A percentile compares a stretch with the other conserved stretches of the same genome.
phyloP scores from a whole-genome alignment of 37 sponge, comb jelly and placozoan genomes.

The Petrosia ficiformis region DNA sequence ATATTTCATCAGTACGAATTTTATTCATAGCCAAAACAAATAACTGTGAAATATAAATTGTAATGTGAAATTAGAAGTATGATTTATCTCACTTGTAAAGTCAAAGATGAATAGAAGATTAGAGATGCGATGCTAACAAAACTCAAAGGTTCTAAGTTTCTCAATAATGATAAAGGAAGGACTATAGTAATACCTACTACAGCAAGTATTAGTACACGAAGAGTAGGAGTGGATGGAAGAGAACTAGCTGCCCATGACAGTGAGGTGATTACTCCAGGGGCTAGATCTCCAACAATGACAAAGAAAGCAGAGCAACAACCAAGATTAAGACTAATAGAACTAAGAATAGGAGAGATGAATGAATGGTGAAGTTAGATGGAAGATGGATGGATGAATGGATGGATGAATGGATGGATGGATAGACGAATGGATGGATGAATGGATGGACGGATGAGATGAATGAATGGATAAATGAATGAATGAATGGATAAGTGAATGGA shows the following conservation, averaged over 20 bases:
- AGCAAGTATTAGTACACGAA: conserved; percentile 44
- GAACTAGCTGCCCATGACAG: neutral
- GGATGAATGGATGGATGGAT: too few relatives aligned
- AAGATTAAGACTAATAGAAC: conserved; percentile 55
- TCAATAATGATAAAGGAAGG: conserved; percentile 66
- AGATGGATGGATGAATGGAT: too few relatives aligned
- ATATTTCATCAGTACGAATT: conserved; percentile 1
- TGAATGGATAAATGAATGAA: too few relatives aligned
- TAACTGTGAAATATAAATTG: conserved; percentile 5
- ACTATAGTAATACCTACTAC: conserved; percentile 41
- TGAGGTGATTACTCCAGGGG: conserved; percentile 35
- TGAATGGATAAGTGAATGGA: too few relatives aligned
- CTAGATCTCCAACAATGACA: conserved; percentile 80
- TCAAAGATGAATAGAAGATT: conserved; percentile 55
- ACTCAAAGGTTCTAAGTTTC: conserved; percentile 44
- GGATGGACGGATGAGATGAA: too few relatives aligned
- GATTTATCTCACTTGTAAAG: conserved; percentile 21
- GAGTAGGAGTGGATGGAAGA: conserved; percentile 15
- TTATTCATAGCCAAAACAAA: conserved; percentile 12
- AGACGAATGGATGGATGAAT: too few relatives aligned
- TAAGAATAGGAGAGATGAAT: conserved; percentile 4
- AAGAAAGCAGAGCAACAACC: conserved; percentile 70
- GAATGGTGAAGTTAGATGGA: too few relatives aligned
- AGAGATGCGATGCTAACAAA: conserved; percentile 43
- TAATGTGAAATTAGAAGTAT: neutral